Evolutionary conservation across 2,113 vertebrate genomes (phyloP), one percentile per base, ranked within the genome.

Genomic region (Equus quagga): DNA sequence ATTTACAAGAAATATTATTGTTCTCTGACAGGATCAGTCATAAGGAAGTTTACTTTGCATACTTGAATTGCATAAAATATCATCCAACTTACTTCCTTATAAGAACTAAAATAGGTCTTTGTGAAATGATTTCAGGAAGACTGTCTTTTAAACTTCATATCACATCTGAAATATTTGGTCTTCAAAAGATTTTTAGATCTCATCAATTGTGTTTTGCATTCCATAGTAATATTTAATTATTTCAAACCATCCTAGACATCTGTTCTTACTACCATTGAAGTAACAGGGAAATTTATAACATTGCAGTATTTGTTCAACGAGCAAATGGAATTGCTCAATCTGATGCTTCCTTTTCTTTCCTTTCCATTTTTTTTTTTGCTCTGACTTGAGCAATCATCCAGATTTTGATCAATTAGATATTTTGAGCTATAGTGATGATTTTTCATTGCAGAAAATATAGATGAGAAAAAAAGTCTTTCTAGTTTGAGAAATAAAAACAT

Each of bases 31-130:
- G 89, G 79, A 95, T 69, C 83, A 96, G 90, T 87, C 58, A 96
- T 83, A 98, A 97, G 97, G 97, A 99, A 98, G 98, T 98, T 98
- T 98, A 83, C 96, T 98, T 97, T 98, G 84, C 87, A 89, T 86
- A 92, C 80, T 97, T 94, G 67, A 62, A 94, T 97, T 98, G 98
- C 89, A 95, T 97, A 95, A 98, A 98, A 98, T 79, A 97, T 78
- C 69, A 97, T 95, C 64, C 31, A 46, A 31, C 81, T 62, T 97
- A 96, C 96, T 98, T 99, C 98, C 98, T 94, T 97, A 76, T 98
- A 72, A 73, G 94, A 62, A 76, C n/a, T 93, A 92, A 97, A 98
- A 94, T 24, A 91, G 97, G 62, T 81, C 94, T 98, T 98, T 98
- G 90, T 98, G 79, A 65, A 87, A 46, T 60, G 75, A 85, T 36